These are phyloP conservation scores for Pegoplata infirma DNA, from an alignment of 2,888 invertebrate species.

Conservation along the genomic window DNA sequence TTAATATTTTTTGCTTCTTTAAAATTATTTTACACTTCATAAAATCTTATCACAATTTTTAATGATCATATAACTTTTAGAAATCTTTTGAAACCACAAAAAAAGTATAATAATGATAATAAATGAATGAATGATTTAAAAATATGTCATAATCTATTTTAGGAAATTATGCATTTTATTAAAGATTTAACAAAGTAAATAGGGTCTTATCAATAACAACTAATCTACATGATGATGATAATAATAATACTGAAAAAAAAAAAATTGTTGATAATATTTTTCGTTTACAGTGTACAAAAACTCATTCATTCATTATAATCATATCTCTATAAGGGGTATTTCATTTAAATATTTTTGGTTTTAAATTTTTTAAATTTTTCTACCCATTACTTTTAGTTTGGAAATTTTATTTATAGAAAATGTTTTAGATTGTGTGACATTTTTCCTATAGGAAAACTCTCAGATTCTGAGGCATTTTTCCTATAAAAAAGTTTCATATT, in stretches of 20 bases:
- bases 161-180: neutral
- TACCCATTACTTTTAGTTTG: too few relatives aligned
- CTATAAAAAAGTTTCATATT: too few relatives aligned
- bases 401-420: too few relatives aligned
- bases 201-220: conserved; percentile 10
- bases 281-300: neutral
- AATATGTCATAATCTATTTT: neutral
- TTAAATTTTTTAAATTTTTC: too few relatives aligned
- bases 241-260: too few relatives aligned
- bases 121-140: neutral
- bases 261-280: neutral
- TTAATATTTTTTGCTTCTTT: neutral
- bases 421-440: too few relatives aligned
- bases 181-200: neutral
- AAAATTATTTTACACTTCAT: neutral
- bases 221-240: conserved; percentile 11
- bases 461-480: too few relatives aligned
- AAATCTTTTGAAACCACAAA: neutral
- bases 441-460: too few relatives aligned
- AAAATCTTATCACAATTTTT: neutral
- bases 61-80: neutral
- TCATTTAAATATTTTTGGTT: too few relatives aligned
- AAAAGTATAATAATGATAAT: neutral
- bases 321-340: too few relatives aligned
- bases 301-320: neutral